Evolutionary conservation across 2,797 vertebrate species (phyloP).

Genomic region (Leucoraja ocellata): DNA sequence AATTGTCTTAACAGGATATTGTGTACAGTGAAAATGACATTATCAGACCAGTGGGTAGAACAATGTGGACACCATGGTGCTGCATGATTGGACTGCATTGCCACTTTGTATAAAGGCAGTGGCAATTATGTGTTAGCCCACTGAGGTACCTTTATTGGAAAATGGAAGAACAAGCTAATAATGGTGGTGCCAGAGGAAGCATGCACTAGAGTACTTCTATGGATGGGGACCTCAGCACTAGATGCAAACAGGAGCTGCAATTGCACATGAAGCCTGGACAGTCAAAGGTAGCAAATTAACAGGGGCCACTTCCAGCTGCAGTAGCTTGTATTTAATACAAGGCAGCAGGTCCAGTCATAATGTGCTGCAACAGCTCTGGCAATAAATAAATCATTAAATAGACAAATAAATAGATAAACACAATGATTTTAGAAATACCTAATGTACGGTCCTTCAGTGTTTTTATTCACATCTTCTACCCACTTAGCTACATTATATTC

Average conservation of each 20-base stretch:
- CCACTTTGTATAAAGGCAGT: conserved; percentile 52
- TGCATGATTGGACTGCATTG: background rate
- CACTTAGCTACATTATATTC: conserved; percentile 99
- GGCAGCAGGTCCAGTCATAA: conserved; percentile 54
- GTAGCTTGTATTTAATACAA: conserved; percentile 62
- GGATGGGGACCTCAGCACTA: conserved; percentile 58
- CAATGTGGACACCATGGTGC: conserved; percentile 30
- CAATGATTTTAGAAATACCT: conserved; percentile 83
- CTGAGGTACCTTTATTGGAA: conserved; percentile 56
- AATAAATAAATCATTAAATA: conserved; percentile 50
- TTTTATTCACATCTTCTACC: conserved; percentile 99
- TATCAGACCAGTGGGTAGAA: conserved; percentile 36
- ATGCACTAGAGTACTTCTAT: conserved; percentile 55
- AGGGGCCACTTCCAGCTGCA: conserved; percentile 54
- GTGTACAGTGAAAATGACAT: conserved; percentile 38
- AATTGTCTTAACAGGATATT: conserved; percentile 33
- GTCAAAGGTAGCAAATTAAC: conserved; percentile 63
- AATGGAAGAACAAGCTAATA: conserved; percentile 62
- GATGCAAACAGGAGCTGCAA: conserved; percentile 52
- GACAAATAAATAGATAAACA: conserved; percentile 43
- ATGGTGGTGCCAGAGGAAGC: conserved; percentile 50
- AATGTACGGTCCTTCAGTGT: conserved; percentile 95
- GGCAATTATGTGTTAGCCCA: conserved; percentile 58
- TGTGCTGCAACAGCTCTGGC: conserved; percentile 55
- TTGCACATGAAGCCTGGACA: conserved; percentile 56